These are phyloP conservation scores for Scotopteryx bipunctaria DNA, from an alignment of 2,888 invertebrate species.

Conservation along the genomic window DNA sequence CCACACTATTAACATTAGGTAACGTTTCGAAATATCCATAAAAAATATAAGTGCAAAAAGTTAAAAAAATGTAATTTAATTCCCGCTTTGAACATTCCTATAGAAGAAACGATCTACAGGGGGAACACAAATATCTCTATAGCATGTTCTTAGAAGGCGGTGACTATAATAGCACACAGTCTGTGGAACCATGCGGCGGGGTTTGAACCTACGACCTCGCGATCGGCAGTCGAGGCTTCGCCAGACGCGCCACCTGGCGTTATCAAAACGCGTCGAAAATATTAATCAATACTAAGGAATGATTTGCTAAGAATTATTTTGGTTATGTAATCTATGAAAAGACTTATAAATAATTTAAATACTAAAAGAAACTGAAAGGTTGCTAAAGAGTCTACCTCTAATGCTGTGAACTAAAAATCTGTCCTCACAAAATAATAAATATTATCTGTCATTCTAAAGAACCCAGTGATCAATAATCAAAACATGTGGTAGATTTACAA, in stretches of 20 bases:
- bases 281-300: neutral
- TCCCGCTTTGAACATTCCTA: constrained; percentile 32
- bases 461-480: constrained; percentile 16
- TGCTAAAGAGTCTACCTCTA: too few relatives aligned
- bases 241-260: constrained; percentile 29
- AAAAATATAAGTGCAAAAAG: neutral
- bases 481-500: constrained; percentile 50
- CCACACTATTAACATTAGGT: too few relatives aligned
- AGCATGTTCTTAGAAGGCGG: constrained; percentile 45
- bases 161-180: constrained; percentile 36
- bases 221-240: constrained; percentile 16
- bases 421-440: neutral
- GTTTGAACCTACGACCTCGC: constrained; percentile 30
- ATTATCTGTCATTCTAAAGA: neutral
- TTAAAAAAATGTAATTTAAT: constrained; percentile 32
- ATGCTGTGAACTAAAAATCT: neutral
- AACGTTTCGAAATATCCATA: neutral
- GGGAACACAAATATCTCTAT: constrained; percentile 31
- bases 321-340: neutral
- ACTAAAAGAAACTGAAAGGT: neutral
- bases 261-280: constrained; percentile 17
- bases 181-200: constrained; percentile 44
- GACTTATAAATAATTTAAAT: neutral
- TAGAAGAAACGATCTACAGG: constrained; percentile 25
- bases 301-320: neutral